These are phyloP conservation scores for Hycleus phaleratus DNA, from an alignment of 1,140 invertebrate species.

Conservation along the genomic window DNA sequence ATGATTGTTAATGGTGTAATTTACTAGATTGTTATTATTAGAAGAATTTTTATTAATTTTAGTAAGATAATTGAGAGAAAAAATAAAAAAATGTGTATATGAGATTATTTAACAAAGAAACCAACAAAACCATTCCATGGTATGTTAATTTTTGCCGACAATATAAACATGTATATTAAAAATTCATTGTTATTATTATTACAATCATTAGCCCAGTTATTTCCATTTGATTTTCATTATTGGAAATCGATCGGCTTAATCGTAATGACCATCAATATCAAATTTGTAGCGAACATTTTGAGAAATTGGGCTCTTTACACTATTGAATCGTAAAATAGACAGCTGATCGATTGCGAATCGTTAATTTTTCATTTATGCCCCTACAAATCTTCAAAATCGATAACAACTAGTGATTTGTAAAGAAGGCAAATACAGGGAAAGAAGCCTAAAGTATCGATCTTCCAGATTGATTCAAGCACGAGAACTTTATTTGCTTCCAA, in stretches of 20 bases:
- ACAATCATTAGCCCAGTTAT: neutral
- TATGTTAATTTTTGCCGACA: slow-evolving; percentile 42
- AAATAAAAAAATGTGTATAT: too few species aligned
- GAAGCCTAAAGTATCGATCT: neutral
- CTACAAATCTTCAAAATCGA: too few species aligned
- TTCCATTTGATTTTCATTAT: neutral
- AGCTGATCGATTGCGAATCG: too few species aligned
- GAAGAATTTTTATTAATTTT: slow-evolving; percentile 40
- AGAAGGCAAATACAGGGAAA: too few species aligned
- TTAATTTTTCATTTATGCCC: too few species aligned
- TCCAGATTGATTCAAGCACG: neutral
- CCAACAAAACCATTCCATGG: slow-evolving; percentile 37
- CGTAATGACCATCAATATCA: too few species aligned
- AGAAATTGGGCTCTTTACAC: too few species aligned
- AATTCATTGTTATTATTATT: neutral
- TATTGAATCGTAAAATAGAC: too few species aligned
- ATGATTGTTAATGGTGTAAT: slow-evolving; percentile 41
- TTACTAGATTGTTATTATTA: slow-evolving; percentile 42
- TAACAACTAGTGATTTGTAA: too few species aligned
- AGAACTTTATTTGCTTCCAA: neutral
- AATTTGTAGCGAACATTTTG: too few species aligned
- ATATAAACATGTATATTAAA: slow-evolving; percentile 33
- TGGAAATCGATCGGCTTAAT: neutral
- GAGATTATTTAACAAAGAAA: too few species aligned
- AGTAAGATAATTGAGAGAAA: slow-evolving; percentile 25